Base-by-base conservation (phyloP, 2,888 invertebrate genomes). In the Nephrotoma guestfalica region DNA sequence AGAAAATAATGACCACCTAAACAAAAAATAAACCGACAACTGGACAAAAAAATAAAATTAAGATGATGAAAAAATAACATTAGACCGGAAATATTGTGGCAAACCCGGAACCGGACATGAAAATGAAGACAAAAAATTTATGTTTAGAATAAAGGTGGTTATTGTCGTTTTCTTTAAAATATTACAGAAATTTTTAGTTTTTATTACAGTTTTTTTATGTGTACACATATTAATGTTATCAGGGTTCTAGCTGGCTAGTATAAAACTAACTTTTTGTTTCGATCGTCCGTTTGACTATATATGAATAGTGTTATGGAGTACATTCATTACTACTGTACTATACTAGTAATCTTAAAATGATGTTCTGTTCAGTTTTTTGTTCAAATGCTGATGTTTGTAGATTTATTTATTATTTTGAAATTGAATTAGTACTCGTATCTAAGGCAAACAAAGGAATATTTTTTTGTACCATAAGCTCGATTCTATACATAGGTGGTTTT, bases 21-120 rank as follows among this genome's bases (percentile, higher is more conserved):
- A 40, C 40, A 45, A 47, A 47, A 45, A 15, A 84, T n/a, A 84
- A 47, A 86, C 86, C 45, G 41, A 30, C 30, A 30, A 71, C 71
- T 71, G 9, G 30, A 71, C 71, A 7, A 71, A 71, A 71, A 71
- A 71, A 71, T 13, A 71, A 71, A 71, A 30, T 47, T 71, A 71
- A 71, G 71, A 71, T 71, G 71, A 71, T 71, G 71, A 71, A 71
- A 71, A 71, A 71, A 71, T 71, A 71, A 71, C 71, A 30, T 85
- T 83, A 57, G 41, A 51, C 85, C 86, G 71, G 86, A 87, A 71
- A 71, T 87, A 86, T 87, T 86, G 83, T 83, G 41, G 87, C 45
- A 87, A 86, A 86, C 85, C 86, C 87, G 87, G 87, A 87, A 87
- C 83, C 87, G 86, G 87, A 87, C 86, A 51, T 83, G 41, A 86